phyloP scores from a whole-genome alignment of 2,797 vertebrate genomes.

The Hippoglossus hippoglossus region DNA sequence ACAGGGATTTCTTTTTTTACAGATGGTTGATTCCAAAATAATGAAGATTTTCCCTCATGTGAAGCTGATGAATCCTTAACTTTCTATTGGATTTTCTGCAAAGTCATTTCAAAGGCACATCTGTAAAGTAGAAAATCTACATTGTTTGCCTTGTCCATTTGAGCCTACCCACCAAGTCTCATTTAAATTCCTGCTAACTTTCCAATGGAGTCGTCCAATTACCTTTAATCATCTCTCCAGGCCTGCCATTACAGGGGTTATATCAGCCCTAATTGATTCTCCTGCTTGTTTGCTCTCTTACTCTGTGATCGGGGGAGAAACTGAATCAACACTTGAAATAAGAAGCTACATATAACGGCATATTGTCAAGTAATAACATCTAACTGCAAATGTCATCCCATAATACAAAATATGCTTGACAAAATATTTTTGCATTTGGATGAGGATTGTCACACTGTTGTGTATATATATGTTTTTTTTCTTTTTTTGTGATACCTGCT shows the following conservation, averaged over 20 bases:
- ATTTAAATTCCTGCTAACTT: constrained; percentile 49
- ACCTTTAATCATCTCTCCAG: constrained; percentile 55
- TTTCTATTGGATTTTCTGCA: constrained; percentile 25
- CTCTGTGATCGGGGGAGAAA: constrained; percentile 22
- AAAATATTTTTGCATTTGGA: background rate
- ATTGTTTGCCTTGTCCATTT: constrained; percentile 32
- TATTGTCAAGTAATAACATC: constrained; percentile 6
- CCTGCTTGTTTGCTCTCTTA: constrained; percentile 30
- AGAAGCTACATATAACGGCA: background rate
- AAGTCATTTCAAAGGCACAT: constrained; percentile 30
- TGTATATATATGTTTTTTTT: background rate
- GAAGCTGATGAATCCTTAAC: constrained; percentile 10
- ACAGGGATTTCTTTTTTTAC: background rate
- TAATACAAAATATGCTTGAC: background rate
- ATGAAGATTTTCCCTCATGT: constrained; percentile 10
- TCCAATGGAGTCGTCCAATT: constrained; percentile 56
- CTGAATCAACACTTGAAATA: constrained; percentile 37
- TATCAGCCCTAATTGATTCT: constrained; percentile 61
- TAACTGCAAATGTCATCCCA: constrained; percentile 7
- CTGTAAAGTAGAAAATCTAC: constrained; percentile 24
- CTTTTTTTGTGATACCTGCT: background rate
- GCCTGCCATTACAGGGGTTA: constrained; percentile 42
- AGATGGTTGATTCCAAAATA: constrained; percentile 22
- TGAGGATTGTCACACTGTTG: background rate
- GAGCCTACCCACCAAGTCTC: constrained; percentile 17